Percentiles rank a stretch among this genome's conserved stretches.
Evolutionary conservation across 2,888 invertebrate genomes (phyloP).

Genomic region (Oasisia sp.): DNA sequence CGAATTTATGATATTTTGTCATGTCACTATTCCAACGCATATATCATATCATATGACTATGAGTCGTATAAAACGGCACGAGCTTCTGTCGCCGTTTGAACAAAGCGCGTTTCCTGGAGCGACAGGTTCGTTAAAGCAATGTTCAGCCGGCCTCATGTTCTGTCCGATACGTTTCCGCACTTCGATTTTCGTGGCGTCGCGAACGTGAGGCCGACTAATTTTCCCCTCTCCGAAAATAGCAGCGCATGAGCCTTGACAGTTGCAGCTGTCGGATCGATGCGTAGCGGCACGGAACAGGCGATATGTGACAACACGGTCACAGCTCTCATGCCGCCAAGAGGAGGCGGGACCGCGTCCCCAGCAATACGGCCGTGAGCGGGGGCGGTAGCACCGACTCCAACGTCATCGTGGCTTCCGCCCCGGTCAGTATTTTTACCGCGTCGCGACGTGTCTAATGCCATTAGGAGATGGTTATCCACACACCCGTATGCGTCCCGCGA

Average conservation of each 20-base stretch:
- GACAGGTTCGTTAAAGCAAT: background rate
- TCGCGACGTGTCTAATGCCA: background rate
- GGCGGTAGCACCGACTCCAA: background rate
- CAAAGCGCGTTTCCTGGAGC: background rate
- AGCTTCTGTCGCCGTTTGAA: background rate
- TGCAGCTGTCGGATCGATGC: constrained; percentile 1
- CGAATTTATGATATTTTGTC: background rate
- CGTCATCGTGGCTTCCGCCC: background rate
- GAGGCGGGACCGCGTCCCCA: background rate
- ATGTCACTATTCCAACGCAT: background rate
- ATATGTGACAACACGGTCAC: constrained; percentile 4
- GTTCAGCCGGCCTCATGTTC: background rate
- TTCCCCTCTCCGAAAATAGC: background rate
- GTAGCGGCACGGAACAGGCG: background rate
- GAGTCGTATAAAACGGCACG: background rate
- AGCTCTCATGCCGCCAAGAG: background rate
- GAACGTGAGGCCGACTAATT: constrained; percentile 1
- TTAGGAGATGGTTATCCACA: constrained; percentile 9
- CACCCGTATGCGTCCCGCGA: background rate
- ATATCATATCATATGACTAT: no score
- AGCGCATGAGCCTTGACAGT: background rate
- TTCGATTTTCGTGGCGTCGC: constrained; percentile 1
- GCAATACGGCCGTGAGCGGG: background rate
- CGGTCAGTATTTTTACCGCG: constrained; percentile 1
- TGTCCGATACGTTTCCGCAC: constrained; percentile 13